A percentile compares a stretch with the other conserved stretches of the same genome.
phyloP scores from a whole-genome alignment of 2,797 vertebrate genomes.

The Pseudopleuronectes americanus region DNA sequence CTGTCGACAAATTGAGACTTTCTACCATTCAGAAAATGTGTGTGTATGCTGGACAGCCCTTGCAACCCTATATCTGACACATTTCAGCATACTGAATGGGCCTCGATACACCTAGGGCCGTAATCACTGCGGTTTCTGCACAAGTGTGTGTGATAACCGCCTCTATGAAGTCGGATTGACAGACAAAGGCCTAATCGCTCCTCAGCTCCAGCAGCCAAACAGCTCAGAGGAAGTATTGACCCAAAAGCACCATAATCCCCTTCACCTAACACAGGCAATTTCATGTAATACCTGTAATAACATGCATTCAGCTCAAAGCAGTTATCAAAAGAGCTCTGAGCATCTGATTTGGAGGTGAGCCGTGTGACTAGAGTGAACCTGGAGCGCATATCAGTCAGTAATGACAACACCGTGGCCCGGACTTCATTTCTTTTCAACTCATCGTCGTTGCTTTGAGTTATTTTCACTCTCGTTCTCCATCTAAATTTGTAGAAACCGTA shows the following conservation, averaged over 20 bases:
- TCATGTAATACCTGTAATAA: slow-evolving; percentile 99
- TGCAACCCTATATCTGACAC: slow-evolving; percentile 50
- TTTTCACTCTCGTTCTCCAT: slow-evolving; percentile 21
- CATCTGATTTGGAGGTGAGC: slow-evolving; percentile 89
- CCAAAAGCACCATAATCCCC: slow-evolving; percentile 95
- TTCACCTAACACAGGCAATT: slow-evolving; percentile 95
- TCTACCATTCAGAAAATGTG: not conserved
- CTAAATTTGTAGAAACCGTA: slow-evolving; percentile 31
- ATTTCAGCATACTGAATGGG: slow-evolving; percentile 53
- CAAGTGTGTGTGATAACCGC: slow-evolving; percentile 77
- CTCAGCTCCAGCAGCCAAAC: slow-evolving; percentile 84
- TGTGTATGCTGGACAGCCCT: not conserved
- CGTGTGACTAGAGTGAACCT: slow-evolving; percentile 75
- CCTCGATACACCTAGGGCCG: slow-evolving; percentile 42
- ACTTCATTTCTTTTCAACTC: slow-evolving; percentile 48
- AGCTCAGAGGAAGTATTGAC: slow-evolving; percentile 95
- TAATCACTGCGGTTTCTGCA: slow-evolving; percentile 46
- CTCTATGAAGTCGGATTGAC: slow-evolving; percentile 91
- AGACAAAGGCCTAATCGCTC: slow-evolving; percentile 92
- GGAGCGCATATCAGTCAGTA: slow-evolving; percentile 80
- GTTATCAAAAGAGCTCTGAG: slow-evolving; percentile 88
- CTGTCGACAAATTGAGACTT: slow-evolving; percentile 7
- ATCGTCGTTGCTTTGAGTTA: slow-evolving; percentile 51
- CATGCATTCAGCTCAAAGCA: slow-evolving; percentile 92
- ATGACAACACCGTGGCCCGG: slow-evolving; percentile 74